Evolutionary conservation across 2,888 invertebrate species (phyloP), one percentile per base, ranked within the genome.

Genomic region (Pandemis cinnamomeana): DNA sequence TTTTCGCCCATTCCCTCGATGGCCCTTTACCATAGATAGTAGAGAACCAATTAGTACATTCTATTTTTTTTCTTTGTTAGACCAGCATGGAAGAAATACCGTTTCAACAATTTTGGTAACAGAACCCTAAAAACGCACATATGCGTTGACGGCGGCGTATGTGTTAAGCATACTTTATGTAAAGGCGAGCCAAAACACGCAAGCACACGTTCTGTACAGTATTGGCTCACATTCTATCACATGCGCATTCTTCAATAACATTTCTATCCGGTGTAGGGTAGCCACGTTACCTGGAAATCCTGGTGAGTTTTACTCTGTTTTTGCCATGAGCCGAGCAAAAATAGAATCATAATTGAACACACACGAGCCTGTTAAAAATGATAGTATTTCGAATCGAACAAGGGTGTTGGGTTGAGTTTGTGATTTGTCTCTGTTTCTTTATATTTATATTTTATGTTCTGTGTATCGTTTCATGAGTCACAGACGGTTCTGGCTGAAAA

Each of bases 231-330:
- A 93, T 93, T 92, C 86, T 89, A 88, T 90, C 92, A 92, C 93
- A 93, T 88, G 90, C 93, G 91, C 89, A 93, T 93, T 93, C 92
- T 91, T 89, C 85, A 87, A 88, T 87, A 90, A 93, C 92, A 91
- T 90, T 91, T 92, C 92, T 91, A 91, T 91, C 92, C 88, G 82
- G 78, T 76, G 79, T 78, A 80, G 81, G 82, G 78, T 77, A 77
- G 78, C 76, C 64, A 73, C 36, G 8, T 4, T 4, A 53, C 11
- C 6, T 7, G 11, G 6, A 20, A 63, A 10, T 20, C 6, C 11
- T 46, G n/a, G 41, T 4, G 41, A 7, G 13, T 36, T 41, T 61
- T 41, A 41, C 7, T n/a, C 3, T n/a, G n/a, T 41, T 7, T 48
- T 48, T 10, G 11, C 4, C 10, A 8, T 44, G 8, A 44, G 44